Base-by-base conservation (phyloP, 2,113 vertebrate genomes). In the Rousettus leschenaultii region DNA sequence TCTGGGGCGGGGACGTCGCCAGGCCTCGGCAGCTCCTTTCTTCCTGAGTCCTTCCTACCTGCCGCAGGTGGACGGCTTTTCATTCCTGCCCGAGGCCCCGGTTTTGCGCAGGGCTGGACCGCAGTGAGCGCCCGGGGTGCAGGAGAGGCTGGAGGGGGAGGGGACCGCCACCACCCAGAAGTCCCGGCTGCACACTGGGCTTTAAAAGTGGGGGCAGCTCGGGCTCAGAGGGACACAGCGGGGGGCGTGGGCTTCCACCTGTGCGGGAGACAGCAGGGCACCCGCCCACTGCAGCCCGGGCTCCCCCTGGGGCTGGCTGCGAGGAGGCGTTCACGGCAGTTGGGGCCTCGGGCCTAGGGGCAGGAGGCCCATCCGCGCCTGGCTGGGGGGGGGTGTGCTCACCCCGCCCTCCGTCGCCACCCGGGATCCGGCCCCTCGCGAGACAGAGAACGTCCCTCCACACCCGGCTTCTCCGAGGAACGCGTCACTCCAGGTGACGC, bases 61-160 rank as follows among this genome's bases (percentile, higher is more conserved):
- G 0, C 51, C 2, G 1, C 18, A 89, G 18, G 28, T 30, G 28
- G 11, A 3, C n/a, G 38, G 43, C 43, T n/a, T 15, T 57, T 13
- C 12, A 2, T 30, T 53, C 22, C 26, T 59, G 30, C 53, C 1
- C 4, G 61, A 68, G 83, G n/a, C 66, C 24, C 18, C 9, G 33
- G 33, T 21, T 38, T 4, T 43, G 75, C 6, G 14, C 9, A 35
- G 86, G 22, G 13, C 35, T 5, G 28, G 61, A 28, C 6, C 45
- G 3, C 70, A 21, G 22, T 7, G 1, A 7, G 30, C 1, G 3
- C 22, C 24, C 2, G 8, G 70, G 7, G 38, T 13, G 7, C 1
- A 13, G 53, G n/a, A 15, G 5, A 13, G 12, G 38, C 16, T 0
- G 10, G 22, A 48, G 24, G 28, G 59, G 40, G 2, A 22, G 59